Percentiles rank a stretch among this genome's conserved stretches.
Conservation (phyloP, 2,888 invertebrate genomes). For the Melinaea marsaeus region DNA sequence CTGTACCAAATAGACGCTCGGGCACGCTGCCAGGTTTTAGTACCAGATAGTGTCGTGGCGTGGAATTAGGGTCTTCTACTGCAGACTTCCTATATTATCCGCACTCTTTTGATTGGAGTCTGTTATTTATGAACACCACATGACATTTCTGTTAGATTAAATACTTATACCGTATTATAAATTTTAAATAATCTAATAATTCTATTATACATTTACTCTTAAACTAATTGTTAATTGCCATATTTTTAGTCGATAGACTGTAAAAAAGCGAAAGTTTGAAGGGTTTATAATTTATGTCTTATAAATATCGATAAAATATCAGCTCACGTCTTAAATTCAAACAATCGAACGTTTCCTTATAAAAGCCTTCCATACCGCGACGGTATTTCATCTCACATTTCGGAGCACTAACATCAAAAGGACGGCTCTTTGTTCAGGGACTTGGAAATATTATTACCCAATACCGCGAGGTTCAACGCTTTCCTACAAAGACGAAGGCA, state of each 20-base stretch:
- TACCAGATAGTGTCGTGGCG: slow-evolving; percentile 31
- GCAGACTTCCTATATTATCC: slow-evolving; percentile 36
- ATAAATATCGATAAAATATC: slow-evolving; percentile 1
- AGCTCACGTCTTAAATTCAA: slow-evolving; percentile 25
- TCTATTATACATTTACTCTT: too few relatives aligned
- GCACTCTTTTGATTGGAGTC: slow-evolving; percentile 34
- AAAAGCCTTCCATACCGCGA: slow-evolving; percentile 37
- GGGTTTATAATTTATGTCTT: not conserved
- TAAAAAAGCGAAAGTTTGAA: too few relatives aligned
- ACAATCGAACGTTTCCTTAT: slow-evolving; percentile 22
- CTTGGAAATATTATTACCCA: slow-evolving; percentile 69
- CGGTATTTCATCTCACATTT: slow-evolving; percentile 50
- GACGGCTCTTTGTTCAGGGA: slow-evolving; percentile 58
- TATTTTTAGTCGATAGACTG: too few relatives aligned
- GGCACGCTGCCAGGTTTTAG: slow-evolving; percentile 33
- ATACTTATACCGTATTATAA: too few relatives aligned
- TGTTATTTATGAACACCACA: slow-evolving; percentile 23
- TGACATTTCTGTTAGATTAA: slow-evolving; percentile 15
- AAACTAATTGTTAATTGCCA: too few relatives aligned
- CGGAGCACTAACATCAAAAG: slow-evolving; percentile 51
- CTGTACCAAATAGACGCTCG: slow-evolving; percentile 28
- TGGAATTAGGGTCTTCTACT: slow-evolving; percentile 33
- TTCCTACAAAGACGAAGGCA: slow-evolving; percentile 45
- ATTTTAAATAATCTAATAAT: too few relatives aligned
- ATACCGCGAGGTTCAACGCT: slow-evolving; percentile 52